Percentiles rank a stretch among this genome's conserved stretches.
phyloP scores from a whole-genome alignment of 92 coral and sea anemone genomes.

The Palythoa grandiflora region DNA sequence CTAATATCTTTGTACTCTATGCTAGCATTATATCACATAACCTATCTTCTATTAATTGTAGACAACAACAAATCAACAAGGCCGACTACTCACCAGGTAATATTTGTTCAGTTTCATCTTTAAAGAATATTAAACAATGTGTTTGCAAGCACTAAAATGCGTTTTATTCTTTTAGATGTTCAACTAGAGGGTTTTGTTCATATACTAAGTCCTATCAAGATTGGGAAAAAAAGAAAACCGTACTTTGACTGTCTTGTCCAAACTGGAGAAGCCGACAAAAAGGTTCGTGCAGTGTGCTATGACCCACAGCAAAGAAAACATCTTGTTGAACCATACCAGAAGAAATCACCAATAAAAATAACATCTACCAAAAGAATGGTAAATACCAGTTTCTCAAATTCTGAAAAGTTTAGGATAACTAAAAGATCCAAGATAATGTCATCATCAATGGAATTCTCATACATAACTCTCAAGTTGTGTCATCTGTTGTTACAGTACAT shows the following conservation, averaged over 20 bases:
- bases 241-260: slow-evolving; percentile 42
- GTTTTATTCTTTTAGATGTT: slow-evolving; percentile 20
- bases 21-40: slow-evolving; percentile 10
- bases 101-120: slow-evolving; percentile 18
- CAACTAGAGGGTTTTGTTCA: slow-evolving; percentile 40
- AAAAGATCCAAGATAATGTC: slow-evolving; percentile 48
- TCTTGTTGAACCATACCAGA: slow-evolving; percentile 24
- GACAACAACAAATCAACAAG: slow-evolving; percentile 26
- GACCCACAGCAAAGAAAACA: slow-evolving; percentile 8
- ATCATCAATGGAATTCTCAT: slow-evolving; percentile 45
- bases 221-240: neutral
- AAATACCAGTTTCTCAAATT: slow-evolving; percentile 12
- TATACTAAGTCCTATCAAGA: slow-evolving; percentile 36
- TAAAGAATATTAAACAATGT: slow-evolving; percentile 8
- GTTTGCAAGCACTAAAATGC: slow-evolving; percentile 27
- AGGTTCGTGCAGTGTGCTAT: slow-evolving; percentile 28
- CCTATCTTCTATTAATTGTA: slow-evolving; percentile 21
- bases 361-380: neutral
- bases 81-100: slow-evolving; percentile 22
- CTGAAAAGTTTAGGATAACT: slow-evolving; percentile 48
- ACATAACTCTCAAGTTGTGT: slow-evolving; percentile 40
- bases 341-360: slow-evolving; percentile 34
- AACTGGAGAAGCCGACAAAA: slow-evolving; percentile 14
- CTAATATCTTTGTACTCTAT: slow-evolving; percentile 29
- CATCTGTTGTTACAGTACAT: slow-evolving; percentile 36